These are phyloP conservation scores for Idaea aversata DNA, from an alignment of 2,888 invertebrate genomes.

Conservation along the genomic window DNA sequence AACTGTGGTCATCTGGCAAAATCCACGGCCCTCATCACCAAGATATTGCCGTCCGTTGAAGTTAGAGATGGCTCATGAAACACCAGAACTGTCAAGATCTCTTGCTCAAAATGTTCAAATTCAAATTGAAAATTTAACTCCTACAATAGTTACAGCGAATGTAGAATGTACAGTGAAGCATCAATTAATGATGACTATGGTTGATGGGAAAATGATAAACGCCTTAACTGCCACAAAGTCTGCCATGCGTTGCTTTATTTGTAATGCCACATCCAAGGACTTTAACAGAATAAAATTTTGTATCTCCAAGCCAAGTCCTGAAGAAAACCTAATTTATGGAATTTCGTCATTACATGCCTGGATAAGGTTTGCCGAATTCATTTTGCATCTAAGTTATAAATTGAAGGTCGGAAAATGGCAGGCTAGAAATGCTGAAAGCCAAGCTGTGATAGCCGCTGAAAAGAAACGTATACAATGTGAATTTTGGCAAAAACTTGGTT, in stretches of 20 bases:
- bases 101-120: conserved; percentile 4
- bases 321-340: conserved; percentile 9
- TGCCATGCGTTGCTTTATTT: conserved; percentile 22
- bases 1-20: conserved; percentile 14
- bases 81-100: conserved; percentile 9
- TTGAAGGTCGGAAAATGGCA: conserved; percentile 2
- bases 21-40: conserved; percentile 21
- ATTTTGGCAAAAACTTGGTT: background rate
- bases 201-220: conserved; percentile 27
- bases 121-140: conserved; percentile 2
- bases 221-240: conserved; percentile 23
- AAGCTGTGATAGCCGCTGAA: background rate
- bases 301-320: background rate
- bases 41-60: conserved; percentile 20
- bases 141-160: background rate
- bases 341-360: conserved; percentile 23
- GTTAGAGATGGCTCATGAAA: conserved; percentile 16
- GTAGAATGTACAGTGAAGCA: conserved; percentile 9
- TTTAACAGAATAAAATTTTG: conserved; percentile 12
- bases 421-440: background rate
- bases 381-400: conserved; percentile 16
- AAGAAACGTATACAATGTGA: conserved; percentile 1
- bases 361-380: conserved; percentile 18
- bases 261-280: conserved; percentile 16
- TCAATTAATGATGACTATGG: conserved; percentile 21